Evolutionary conservation across 2,113 vertebrate species (phyloP).

Genomic region (Tretioscincus oriximinensis): DNA sequence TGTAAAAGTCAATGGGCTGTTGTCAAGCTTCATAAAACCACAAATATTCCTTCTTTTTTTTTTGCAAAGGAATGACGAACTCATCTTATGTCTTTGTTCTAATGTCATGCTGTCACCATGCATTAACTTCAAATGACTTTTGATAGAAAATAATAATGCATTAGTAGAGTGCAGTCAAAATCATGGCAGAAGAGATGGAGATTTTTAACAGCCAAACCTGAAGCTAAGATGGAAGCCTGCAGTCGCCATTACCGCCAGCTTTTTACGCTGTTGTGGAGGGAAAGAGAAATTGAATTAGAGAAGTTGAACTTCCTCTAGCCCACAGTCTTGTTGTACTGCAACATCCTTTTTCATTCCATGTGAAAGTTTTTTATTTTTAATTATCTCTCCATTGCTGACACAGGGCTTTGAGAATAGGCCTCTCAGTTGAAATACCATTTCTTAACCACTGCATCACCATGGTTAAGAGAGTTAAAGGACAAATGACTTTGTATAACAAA

Average conservation of each 20-base stretch:
- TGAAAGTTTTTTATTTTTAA: background rate
- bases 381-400: too few relatives aligned
- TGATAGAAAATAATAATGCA: background rate
- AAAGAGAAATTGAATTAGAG: background rate
- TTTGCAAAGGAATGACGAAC: background rate
- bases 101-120: slow-evolving; percentile 11
- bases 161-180: background rate
- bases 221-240: background rate
- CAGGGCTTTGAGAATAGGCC: too few relatives aligned
- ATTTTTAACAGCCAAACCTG: background rate
- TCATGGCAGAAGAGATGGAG: background rate
- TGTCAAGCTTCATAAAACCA: background rate
- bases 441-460: too few relatives aligned
- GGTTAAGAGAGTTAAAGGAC: too few relatives aligned
- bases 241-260: background rate
- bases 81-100: background rate
- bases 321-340: too few relatives aligned
- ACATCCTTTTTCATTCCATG: background rate
- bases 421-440: too few relatives aligned
- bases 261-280: background rate
- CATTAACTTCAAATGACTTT: background rate
- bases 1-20: background rate
- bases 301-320: background rate
- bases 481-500: too few relatives aligned
- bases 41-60: background rate